Base-by-base conservation (phyloP, 2,888 invertebrate genomes). In the Xestia rhomboidea region DNA sequence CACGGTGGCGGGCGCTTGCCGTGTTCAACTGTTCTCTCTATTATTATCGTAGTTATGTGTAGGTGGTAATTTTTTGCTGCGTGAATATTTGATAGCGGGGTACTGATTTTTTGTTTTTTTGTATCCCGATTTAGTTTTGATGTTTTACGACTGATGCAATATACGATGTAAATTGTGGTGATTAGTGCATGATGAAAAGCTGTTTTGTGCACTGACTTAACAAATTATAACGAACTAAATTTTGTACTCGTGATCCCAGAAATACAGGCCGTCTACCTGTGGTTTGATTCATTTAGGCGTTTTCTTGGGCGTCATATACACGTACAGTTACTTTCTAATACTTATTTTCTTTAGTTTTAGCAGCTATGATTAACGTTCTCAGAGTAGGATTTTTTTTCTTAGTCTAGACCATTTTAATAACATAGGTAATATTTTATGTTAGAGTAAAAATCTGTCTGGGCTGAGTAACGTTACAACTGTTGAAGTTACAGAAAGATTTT, bases 1-100 rank as follows among this genome's bases (percentile, higher is more conserved):
- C 90, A 88, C 91, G 82, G 87, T 91, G 82, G 87, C 91, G 80
- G 34, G 86, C 88, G 89, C 88, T 90, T 77, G 76, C 66, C 76
- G 67, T 62, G 75, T 72, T 75, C 68, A 68, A 60, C 30, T 60
- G 30, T 60, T 4, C 30, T 64, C 68, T 68, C 77, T 76, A 86
- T 83, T 81, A 85, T 84, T 76, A 72, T 73, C 30, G 67, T 27
- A 63, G 75, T 49, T 81, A 30, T 71, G 74, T 70, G 69, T 75
- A 57, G 24, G 67, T 46, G 51, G 54, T 8, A 24, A n/a, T 60
- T 68, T 70, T 86, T 68, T 64, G 72, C 67, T 51, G 63, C 21
- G 60, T 84, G 66, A 80, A 84, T 84, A 81, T 85, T 77, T 69
- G 0, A 84, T 60, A 24, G 21, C 46, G 44, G 27, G 15, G 13